These are phyloP conservation scores for Caenorhabditis tropicalis DNA, from an alignment of 1,140 invertebrate genomes.

Conservation along the genomic window DNA sequence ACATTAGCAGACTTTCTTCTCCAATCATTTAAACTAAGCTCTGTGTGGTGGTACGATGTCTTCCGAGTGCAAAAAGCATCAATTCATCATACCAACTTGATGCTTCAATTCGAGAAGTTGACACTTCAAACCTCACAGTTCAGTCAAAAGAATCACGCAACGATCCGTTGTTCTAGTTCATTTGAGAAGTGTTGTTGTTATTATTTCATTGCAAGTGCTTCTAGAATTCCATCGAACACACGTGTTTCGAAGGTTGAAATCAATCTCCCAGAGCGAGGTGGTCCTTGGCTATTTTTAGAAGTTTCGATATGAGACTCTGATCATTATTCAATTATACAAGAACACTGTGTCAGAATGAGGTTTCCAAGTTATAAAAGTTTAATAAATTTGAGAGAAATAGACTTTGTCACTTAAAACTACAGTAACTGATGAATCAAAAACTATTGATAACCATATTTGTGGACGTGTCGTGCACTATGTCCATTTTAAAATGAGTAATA, in stretches of 20 bases:
- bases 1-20: no score
- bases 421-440: not conserved
- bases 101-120: not conserved
- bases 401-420: not conserved
- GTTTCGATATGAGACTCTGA: no score
- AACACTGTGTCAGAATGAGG: no score
- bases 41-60: no score
- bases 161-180: not conserved
- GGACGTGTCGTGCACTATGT: not conserved
- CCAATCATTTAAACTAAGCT: no score
- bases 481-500: slow-evolving; percentile 18
- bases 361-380: no score
- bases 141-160: not conserved
- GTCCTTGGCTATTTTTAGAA: not conserved
- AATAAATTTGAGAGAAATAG: no score
- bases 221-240: not conserved
- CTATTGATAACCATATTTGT: not conserved
- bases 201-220: not conserved
- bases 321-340: no score
- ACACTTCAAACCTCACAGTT: slow-evolving; percentile 15
- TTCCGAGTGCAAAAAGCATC: no score
- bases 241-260: not conserved
- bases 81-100: not conserved
- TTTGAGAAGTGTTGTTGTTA: not conserved
- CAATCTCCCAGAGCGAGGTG: not conserved